Conservation (phyloP, 2,797 vertebrate species). For the Propithecus perrieri region DNA sequence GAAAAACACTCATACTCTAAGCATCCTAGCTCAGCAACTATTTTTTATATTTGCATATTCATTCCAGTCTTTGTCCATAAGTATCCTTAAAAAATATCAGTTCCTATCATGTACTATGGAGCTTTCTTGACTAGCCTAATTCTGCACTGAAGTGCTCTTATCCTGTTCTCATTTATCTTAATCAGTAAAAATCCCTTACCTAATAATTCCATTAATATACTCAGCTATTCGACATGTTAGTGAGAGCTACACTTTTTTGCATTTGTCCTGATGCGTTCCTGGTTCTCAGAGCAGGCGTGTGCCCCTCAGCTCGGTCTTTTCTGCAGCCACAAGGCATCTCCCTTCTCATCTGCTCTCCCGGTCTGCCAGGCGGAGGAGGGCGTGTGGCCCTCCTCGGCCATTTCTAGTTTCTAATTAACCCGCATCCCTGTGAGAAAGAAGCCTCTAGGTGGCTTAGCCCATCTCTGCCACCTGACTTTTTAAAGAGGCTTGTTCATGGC, state of each 20-base stretch:
- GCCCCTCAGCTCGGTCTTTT: not conserved
- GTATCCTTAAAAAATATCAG: not conserved
- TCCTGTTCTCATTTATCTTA: conserved; percentile 49
- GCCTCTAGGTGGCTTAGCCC: not conserved
- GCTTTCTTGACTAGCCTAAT: conserved; percentile 41
- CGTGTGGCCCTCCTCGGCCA: not conserved
- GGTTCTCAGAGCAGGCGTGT: not conserved
- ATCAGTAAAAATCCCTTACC: conserved; percentile 48
- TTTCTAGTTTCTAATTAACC: not conserved
- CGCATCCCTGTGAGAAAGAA: not conserved
- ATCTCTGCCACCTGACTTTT: not conserved
- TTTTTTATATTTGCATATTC: conserved; percentile 54
- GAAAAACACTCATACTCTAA: conserved; percentile 25
- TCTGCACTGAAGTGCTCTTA: conserved; percentile 2
- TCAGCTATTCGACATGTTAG: not conserved
- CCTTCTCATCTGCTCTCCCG: not conserved
- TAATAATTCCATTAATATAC: conserved; percentile 54
- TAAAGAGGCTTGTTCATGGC: not conserved
- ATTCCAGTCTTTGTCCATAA: conserved; percentile 11
- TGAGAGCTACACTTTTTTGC: not conserved
- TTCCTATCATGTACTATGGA: not conserved
- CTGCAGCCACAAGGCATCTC: not conserved
- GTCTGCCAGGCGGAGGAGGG: not conserved
- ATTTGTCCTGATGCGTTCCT: not conserved
- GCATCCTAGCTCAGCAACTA: not conserved